Base-by-base conservation (phyloP, 2,888 invertebrate genomes). In the Trachelus stipa region DNA sequence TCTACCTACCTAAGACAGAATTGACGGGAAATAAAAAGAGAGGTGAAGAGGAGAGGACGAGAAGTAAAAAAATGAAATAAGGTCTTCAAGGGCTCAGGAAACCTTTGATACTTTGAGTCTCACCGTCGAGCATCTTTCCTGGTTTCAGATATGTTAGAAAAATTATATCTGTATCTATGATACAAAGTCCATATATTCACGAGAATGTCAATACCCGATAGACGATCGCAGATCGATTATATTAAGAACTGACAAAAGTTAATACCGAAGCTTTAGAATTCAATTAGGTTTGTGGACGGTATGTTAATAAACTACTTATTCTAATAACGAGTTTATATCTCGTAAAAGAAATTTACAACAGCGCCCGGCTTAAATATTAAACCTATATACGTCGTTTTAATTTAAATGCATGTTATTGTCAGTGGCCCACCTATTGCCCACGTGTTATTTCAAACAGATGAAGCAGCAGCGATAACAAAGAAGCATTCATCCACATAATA, bases 351-450 rank as follows among this genome's bases (percentile, higher is more conserved):
- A 78, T 76, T 75, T 73, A 73, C 75, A 75, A 75, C 6, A 35
- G 69, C 73, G 71, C 68, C 31, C n/a, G 76, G 56, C 78, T 76
- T 78, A 73, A 76, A 76, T 78, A 34, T 75, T 68, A 69, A 40
- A 35, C 76, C 69, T 76, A 69, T 76, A 69, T 74, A 76, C 73
- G 73, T 73, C 69, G 40, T 77, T 74, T 77, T 76, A 76, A 77
- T 79, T 79, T 77, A 79, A 79, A 79, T 76, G 69, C 74, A 74
- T 73, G 56, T 79, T 76, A 76, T 77, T 77, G 79, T 79, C 76
- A 73, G 79, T 69, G 76, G 79, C 37, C 30, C 37, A 68, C 37
- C 37, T 71, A 79, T 74, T 79, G 76, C 76, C 73, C 74, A 23
- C 11, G 34, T 73, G 79, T 77, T 76, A 68, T 77, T 76, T 15